Evolutionary conservation across 2,797 vertebrate species (phyloP).

Genomic region (Scolopax bukidnonensis): DNA sequence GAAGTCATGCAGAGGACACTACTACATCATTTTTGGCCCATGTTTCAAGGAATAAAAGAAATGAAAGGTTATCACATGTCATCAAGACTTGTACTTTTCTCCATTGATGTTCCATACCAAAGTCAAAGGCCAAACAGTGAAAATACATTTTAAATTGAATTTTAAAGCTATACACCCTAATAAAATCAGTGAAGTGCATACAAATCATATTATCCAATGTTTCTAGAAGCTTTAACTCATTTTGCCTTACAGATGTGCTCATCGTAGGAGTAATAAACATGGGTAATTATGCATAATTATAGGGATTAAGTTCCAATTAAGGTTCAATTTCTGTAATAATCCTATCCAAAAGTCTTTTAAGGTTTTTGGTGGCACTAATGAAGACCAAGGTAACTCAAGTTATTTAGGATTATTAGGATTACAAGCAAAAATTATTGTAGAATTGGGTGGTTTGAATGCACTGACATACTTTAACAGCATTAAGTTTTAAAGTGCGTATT

Average conservation of each 20-base stretch:
- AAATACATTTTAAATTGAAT: conserved; percentile 67
- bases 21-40: background rate
- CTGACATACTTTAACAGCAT: background rate
- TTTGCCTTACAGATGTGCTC: conserved; percentile 57
- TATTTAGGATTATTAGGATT: background rate
- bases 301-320: conserved; percentile 78
- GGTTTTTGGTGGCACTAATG: conserved; percentile 62
- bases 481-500: background rate
- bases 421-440: background rate
- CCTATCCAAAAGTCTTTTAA: conserved; percentile 64
- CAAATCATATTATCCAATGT: conserved; percentile 66
- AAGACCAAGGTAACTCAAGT: conserved; percentile 61
- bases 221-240: conserved; percentile 66
- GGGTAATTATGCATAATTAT: conserved; percentile 77
- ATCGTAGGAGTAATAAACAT: conserved; percentile 73
- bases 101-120: conserved; percentile 11
- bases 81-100: conserved; percentile 13
- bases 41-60: conserved; percentile 11
- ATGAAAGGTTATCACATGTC: background rate
- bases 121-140: conserved; percentile 48
- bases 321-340: conserved; percentile 72
- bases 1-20: background rate
- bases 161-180: conserved; percentile 64
- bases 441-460: background rate
- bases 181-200: conserved; percentile 71